A percentile compares a stretch with the other conserved stretches of the same genome.
phyloP scores from a whole-genome alignment of 2,888 invertebrate species.

The Ptychoptera albimana region DNA sequence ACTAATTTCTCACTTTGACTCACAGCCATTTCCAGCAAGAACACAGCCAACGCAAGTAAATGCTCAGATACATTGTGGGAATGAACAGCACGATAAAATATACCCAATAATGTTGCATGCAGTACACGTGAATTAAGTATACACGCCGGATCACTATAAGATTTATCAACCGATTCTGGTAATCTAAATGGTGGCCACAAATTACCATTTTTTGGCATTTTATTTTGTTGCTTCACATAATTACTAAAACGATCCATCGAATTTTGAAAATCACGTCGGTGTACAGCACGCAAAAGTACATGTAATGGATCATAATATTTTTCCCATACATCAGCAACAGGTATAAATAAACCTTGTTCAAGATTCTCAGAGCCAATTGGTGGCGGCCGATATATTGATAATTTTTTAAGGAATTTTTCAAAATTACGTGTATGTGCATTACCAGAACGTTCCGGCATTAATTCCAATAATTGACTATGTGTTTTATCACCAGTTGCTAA shows the following conservation, averaged over 20 bases:
- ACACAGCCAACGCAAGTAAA: conserved; percentile 70
- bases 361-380: conserved; percentile 52
- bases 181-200: conserved; percentile 73
- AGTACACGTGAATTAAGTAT: conserved; percentile 28
- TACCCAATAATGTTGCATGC: conserved; percentile 47
- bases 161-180: conserved; percentile 43
- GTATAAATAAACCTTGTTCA: conserved; percentile 80
- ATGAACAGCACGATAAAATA: conserved; percentile 70
- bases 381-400: conserved; percentile 77
- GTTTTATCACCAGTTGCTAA: conserved; percentile 90
- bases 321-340: conserved; percentile 81
- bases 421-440: conserved; percentile 79
- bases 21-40: conserved; percentile 73
- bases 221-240: conserved; percentile 46
- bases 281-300: conserved; percentile 77
- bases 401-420: conserved; percentile 66
- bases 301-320: conserved; percentile 87
- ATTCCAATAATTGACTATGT: conserved; percentile 85
- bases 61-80: conserved; percentile 68
- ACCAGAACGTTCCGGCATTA: conserved; percentile 94
- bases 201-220: conserved; percentile 38
- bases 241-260: conserved; percentile 86
- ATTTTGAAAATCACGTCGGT: conserved; percentile 82
- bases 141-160: conserved; percentile 48
- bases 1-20: conserved; percentile 27